Base-by-base conservation (phyloP, 2,113 vertebrate genomes). In the Garra rufa region DNA sequence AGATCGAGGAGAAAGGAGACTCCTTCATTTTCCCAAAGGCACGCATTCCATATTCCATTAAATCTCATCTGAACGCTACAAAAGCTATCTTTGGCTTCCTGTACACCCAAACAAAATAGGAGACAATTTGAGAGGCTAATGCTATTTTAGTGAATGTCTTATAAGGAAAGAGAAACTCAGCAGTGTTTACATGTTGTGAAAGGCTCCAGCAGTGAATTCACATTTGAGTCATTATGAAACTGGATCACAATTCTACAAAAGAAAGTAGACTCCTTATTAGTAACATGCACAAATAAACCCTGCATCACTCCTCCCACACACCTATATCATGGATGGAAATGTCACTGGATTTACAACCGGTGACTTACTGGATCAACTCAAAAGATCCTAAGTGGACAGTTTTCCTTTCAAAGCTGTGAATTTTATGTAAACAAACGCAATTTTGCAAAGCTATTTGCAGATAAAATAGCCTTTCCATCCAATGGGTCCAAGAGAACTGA, bases 41-140 rank as follows among this genome's bases (percentile, higher is more conserved):
- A 83, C 26, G 61, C 82, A 84, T 83, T 87, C 78, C 76, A 84
- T 61, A 78, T 75, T 75, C 57, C n/a, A 52, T 43, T 86, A 65
- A 85, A 85, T 83, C 82, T 86, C 38, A 69, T 80, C 70, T 11
- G 15, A 82, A 48, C 38, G 28, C 46, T 70, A 81, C 38, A 50
- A 59, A 82, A 84, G 73, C 73, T 75, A 83, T 79, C 46, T 73
- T 80, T 85, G 73, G 48, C 67, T 63, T 75, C 75, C 26, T 73
- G 65, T 69, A 70, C 61, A 82, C 67, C 86, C 44, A 73, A 84
- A 78, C 38, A 73, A 82, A 85, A 86, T 50, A 26, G 34, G 67
- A 76, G 50, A 63, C 55, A 87, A n/a, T 59, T 70, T 78, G 57
- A 61, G 14, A 78, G 55, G 61, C 21, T 26, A 70, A 82, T 38